Conservation (phyloP, 2,113 vertebrate species). For the Pedetes capensis region DNA sequence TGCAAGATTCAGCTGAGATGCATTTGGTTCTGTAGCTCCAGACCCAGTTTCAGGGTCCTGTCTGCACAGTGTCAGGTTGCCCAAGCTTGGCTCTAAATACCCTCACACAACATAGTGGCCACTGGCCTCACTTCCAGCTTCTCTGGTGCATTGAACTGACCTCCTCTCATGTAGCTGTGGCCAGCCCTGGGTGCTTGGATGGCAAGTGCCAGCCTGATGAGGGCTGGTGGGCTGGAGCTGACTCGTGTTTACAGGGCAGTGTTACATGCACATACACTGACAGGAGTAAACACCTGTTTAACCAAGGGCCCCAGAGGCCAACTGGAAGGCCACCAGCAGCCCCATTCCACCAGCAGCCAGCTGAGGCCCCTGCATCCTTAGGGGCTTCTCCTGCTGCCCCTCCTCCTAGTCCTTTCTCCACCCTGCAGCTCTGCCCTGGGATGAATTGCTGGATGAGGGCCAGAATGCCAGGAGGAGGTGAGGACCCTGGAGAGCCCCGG, state of each 20-base stretch:
- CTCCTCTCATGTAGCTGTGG: not conserved
- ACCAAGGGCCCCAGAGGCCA: not conserved
- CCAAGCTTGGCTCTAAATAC: not conserved
- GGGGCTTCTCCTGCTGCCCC: not conserved
- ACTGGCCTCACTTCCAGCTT: not conserved
- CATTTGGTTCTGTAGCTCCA: too few species aligned
- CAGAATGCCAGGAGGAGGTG: not conserved
- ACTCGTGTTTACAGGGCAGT: too few species aligned
- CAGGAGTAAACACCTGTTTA: not conserved
- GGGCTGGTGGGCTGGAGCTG: not conserved
- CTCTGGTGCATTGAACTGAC: not conserved
- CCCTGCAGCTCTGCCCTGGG: too few species aligned
- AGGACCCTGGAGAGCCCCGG: too few species aligned
- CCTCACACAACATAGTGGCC: not conserved
- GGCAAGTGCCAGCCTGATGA: not conserved
- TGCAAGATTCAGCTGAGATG: not conserved
- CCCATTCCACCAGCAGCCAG: too few species aligned
- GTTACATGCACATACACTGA: too few species aligned
- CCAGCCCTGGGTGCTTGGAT: not conserved
- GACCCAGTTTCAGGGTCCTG: too few species aligned
- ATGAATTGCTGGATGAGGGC: accelerated
- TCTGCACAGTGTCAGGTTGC: not conserved
- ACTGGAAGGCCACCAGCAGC: not conserved
- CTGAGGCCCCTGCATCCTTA: accelerated
- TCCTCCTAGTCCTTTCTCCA: not conserved